Base-by-base conservation (phyloP, 2,797 vertebrate species). In the Melanotaenia nigrans region DNA sequence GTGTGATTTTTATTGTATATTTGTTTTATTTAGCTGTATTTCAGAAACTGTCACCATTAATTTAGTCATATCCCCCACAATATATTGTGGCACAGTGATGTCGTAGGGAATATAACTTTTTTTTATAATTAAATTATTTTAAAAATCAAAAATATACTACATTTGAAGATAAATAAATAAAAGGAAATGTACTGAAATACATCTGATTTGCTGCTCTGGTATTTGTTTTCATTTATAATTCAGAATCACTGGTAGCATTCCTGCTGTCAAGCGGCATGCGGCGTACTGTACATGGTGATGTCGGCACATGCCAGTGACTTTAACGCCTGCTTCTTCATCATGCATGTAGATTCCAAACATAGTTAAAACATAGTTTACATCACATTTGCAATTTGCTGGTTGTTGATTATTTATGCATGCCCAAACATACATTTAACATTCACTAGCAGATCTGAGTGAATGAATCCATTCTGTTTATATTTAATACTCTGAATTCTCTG, bases 211-310 rank as follows among this genome's bases (percentile, higher is more conserved):
- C 10, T 58, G 14, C 40, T 16, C 38, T 42, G 54, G 24, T 18
- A 51, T 32, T 38, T n/a, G 5, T 62, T 63, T 61, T 12, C 36
- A 42, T 75, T 28, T 40, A 30, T 70, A 55, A 60, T 71, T 71
- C 32, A 65, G 25, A 38, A 22, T 35, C 22, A 11, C 24, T 28
- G 7, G 24, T 40, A 38, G 56, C 18, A 13, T 25, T 24, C 65
- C 33, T 59, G 53, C 32, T 58, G 59, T 49, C 53, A 57, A 24
- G n/a, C 42, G 12, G 13, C 65, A 54, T 22, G 49, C 8, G 5
- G 28, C 0, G 0, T 22, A 6, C 45, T 61, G 25, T 35, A 61
- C 24, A 38, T 10, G 47, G n/a, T 24, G 47, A 12, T 51, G 7
- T 33, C 38, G 47, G 1, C 54, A 35, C 47, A 51, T 24, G 47